phyloP scores from a whole-genome alignment of 2,888 invertebrate genomes.

The Mesorhabditis spiculigera region DNA sequence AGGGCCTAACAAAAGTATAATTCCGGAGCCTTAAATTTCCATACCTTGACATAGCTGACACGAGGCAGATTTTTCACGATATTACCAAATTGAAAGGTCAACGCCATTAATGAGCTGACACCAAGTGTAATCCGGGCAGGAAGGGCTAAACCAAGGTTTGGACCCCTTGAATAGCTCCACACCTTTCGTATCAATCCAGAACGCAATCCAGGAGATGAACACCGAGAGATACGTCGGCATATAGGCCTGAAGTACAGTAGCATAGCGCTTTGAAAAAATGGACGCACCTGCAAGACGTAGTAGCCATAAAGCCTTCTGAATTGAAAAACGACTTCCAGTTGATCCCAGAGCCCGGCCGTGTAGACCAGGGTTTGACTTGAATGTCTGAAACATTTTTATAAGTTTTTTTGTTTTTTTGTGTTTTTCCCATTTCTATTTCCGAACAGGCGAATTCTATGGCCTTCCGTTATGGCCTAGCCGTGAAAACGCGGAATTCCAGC shows the following conservation, averaged over 20 bases:
- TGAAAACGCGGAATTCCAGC: too few relatives aligned
- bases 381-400: constrained; percentile 29
- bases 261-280: background rate
- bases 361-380: constrained; percentile 49
- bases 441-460: too few relatives aligned
- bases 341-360: constrained; percentile 58
- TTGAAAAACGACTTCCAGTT: constrained; percentile 53
- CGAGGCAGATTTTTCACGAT: constrained; percentile 57
- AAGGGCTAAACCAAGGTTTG: constrained; percentile 27
- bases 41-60: constrained; percentile 54
- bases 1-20: constrained; percentile 36
- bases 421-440: too few relatives aligned
- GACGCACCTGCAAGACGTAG: constrained; percentile 53
- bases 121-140: constrained; percentile 58
- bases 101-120: constrained; percentile 50
- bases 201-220: constrained; percentile 58
- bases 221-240: constrained; percentile 58
- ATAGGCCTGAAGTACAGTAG: constrained; percentile 44
- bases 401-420: background rate
- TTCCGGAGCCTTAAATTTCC: constrained; percentile 26
- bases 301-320: constrained; percentile 57
- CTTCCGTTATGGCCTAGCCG: too few relatives aligned
- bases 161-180: background rate
- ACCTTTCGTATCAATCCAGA: constrained; percentile 58
- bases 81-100: constrained; percentile 58